Percentiles rank a stretch among this genome's conserved stretches.
phyloP scores from a whole-genome alignment of 37 sponge, comb jelly and placozoan genomes.

The Oscarella lobularis region DNA sequence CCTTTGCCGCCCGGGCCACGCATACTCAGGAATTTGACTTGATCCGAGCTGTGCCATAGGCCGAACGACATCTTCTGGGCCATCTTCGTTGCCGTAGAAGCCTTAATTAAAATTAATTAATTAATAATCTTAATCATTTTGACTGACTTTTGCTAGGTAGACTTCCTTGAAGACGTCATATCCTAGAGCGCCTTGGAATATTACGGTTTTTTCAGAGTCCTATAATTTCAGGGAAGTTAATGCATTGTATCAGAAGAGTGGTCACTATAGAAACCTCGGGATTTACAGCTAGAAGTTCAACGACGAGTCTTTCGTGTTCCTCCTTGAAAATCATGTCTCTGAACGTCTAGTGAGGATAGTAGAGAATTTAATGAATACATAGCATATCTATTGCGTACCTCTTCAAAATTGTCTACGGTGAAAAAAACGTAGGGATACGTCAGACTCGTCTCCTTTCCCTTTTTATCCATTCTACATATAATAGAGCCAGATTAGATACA shows the following conservation, averaged over 20 bases:
- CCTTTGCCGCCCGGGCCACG: slow-evolving; percentile 37
- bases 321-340: not conserved
- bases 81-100: not conserved
- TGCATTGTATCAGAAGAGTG: too few species aligned
- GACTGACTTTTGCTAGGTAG: not conserved
- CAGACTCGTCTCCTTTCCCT: not conserved
- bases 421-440: slow-evolving; percentile 5
- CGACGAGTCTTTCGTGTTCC: not conserved
- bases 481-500: not conserved
- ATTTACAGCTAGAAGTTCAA: not conserved
- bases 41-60: not conserved
- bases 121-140: not conserved
- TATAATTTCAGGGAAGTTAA: too few species aligned
- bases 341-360: not conserved
- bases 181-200: too few species aligned
- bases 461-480: slow-evolving; percentile 3
- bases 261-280: too few species aligned
- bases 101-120: too few species aligned
- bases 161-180: not conserved
- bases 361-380: not conserved
- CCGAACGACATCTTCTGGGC: not conserved
- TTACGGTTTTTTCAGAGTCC: too few species aligned
- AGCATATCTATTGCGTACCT: not conserved
- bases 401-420: slow-evolving; percentile 3
- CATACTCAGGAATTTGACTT: slow-evolving; percentile 32